Percentiles rank a stretch among this genome's conserved stretches.
These are phyloP conservation scores for Spatula clypeata DNA, from an alignment of 2,797 vertebrate species.

Conservation along the genomic window DNA sequence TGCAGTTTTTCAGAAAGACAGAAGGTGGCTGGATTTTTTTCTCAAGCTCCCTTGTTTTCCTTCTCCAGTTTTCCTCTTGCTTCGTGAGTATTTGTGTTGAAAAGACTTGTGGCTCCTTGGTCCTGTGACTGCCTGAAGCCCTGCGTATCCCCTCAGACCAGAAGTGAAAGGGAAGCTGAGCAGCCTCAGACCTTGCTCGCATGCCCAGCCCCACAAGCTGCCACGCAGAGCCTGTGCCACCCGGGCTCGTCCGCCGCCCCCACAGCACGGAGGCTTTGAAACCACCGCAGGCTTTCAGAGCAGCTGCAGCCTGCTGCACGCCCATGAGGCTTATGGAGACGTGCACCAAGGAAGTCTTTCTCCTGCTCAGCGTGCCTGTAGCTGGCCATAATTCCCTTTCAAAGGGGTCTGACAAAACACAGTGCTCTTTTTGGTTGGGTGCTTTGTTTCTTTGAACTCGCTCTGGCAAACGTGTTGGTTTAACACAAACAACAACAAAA, in stretches of 20 bases:
- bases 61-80: neutral
- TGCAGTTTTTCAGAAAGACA: neutral
- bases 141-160: too few species aligned
- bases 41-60: rapidly evolving
- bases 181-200: neutral
- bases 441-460: neutral
- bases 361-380: neutral
- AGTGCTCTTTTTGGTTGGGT: neutral
- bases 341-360: neutral
- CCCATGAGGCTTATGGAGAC: rapidly evolving
- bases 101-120: neutral
- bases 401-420: neutral
- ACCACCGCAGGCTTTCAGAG: rapidly evolving
- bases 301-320: neutral
- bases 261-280: rapidly evolving
- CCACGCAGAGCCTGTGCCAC: rapidly evolving
- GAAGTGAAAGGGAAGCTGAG: neutral
- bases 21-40: neutral
- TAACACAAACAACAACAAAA: neutral
- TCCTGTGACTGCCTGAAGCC: too few species aligned
- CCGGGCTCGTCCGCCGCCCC: neutral
- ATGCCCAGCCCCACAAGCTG: neutral
- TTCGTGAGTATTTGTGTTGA: neutral
- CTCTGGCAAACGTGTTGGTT: neutral
- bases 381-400: neutral